These are phyloP conservation scores for Aromia moschata DNA, from an alignment of 2,888 invertebrate species.

Conservation along the genomic window DNA sequence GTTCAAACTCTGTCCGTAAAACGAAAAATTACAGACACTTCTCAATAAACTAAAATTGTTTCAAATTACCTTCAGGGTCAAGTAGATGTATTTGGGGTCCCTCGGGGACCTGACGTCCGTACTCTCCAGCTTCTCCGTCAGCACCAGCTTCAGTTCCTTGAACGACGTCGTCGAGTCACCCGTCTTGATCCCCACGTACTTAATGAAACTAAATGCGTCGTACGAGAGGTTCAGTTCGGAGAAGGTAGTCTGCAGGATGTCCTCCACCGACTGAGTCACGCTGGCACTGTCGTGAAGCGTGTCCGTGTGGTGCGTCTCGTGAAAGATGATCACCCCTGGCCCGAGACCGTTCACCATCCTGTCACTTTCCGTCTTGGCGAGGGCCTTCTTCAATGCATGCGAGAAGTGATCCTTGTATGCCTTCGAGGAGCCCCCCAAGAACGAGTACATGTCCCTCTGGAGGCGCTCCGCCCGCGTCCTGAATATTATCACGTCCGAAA, in stretches of 20 bases:
- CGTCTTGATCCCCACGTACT: constrained; percentile 73
- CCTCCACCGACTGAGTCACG: constrained; percentile 70
- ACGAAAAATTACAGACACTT: too few relatives aligned
- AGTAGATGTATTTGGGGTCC: constrained; percentile 73
- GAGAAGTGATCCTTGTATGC: constrained; percentile 80
- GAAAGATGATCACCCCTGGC: constrained; percentile 81
- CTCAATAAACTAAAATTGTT: too few relatives aligned
- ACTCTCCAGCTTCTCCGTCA: constrained; percentile 73
- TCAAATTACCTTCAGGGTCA: constrained; percentile 69
- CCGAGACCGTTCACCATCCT: constrained; percentile 61
- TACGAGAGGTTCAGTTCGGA: constrained; percentile 70
- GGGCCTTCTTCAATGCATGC: constrained; percentile 63
- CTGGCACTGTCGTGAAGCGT: constrained; percentile 69
- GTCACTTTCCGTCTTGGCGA: constrained; percentile 45
- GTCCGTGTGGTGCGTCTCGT: constrained; percentile 79
- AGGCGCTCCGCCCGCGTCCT: constrained; percentile 79
- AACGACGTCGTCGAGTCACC: constrained; percentile 68
- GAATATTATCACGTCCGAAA: constrained; percentile 83
- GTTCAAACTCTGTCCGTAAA: constrained; percentile 75
- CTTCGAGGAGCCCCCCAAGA: constrained; percentile 79
- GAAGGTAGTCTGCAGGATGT: constrained; percentile 71
- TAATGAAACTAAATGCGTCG: constrained; percentile 77
- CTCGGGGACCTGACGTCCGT: constrained; percentile 76
- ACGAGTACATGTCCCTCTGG: constrained; percentile 79
- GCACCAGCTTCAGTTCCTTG: constrained; percentile 66